Base-by-base conservation (phyloP, 2,888 invertebrate genomes). In the Drosophila trichaetosa region DNA sequence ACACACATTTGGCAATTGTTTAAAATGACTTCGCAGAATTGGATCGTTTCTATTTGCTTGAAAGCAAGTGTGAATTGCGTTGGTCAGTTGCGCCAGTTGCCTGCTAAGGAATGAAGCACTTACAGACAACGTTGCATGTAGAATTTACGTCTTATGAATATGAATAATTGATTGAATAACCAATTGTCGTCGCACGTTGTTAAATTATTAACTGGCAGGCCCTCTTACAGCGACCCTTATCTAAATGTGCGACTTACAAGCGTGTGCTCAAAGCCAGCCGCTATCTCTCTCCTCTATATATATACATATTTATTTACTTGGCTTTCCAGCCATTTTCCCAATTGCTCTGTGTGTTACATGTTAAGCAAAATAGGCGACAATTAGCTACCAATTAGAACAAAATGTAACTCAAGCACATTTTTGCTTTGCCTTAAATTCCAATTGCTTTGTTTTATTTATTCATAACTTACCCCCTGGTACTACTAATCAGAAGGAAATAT, bases 1-100 rank as follows among this genome's bases (percentile, higher is more conserved):
- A 16, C 60, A 24, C 51, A 40, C 16, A 29, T 13, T 48, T 61
- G 66, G 34, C 65, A 65, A 71, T 60, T 60, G 59, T 71, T 34
- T 53, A 24, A 72, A 72, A 60, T 76, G 63, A 67, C 72, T 65
- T 51, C 13, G 60, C 68, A 64, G 42, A 73, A 76, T 56, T 62
- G 10, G 10, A 31, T 52, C 53, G 53, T 49, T 27, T 33, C n/a
- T 36, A 61, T 51, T 6, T 13, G 4, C 36, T 24, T 48, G 11
- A 51, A 63, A 38, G 34, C 38, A 42, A 33, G 31, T 54, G 74
- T 65, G 51, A 59, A 65, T 82, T 82, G 85, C 76, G 83, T 83
- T 69, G 82, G 79, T 85, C 82, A 82, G 78, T 75, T 64, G 51
- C 24, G 16, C 18, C 11, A 42, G n/a, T n/a, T 36, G n/a, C 1